These are phyloP conservation scores for Tachystola acroxantha DNA, from an alignment of 2,888 invertebrate genomes.

Conservation along the genomic window DNA sequence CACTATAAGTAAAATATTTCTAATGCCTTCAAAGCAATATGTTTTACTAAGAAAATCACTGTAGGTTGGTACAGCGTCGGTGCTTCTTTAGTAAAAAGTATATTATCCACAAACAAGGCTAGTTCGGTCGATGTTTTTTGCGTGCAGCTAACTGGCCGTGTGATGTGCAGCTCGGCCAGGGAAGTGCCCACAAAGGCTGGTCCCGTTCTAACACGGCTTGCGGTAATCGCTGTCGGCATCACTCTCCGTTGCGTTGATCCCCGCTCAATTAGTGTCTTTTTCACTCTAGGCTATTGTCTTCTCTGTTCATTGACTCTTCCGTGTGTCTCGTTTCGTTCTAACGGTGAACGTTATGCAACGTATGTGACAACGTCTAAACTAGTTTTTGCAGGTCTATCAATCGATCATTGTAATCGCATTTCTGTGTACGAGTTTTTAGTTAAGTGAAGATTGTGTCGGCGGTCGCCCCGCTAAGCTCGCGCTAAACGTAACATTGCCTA, in stretches of 20 bases:
- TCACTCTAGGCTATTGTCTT: slow-evolving; percentile 47
- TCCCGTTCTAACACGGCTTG: slow-evolving; percentile 60
- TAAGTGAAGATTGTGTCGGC: slow-evolving; percentile 23
- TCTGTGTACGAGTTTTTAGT: slow-evolving; percentile 26
- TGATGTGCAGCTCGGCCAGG: slow-evolving; percentile 28
- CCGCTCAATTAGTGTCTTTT: slow-evolving; percentile 46
- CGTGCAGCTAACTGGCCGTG: slow-evolving; percentile 33
- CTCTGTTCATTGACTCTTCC: slow-evolving; percentile 32
- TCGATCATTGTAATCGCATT: slow-evolving; percentile 34
- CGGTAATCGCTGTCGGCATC: slow-evolving; percentile 50
- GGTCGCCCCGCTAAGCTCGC: slow-evolving; percentile 20
- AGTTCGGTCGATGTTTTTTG: slow-evolving; percentile 33
- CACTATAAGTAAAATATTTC: slow-evolving; percentile 5
- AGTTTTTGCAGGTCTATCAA: slow-evolving; percentile 32
- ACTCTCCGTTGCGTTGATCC: slow-evolving; percentile 28
- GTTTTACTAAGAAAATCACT: slow-evolving; percentile 6
- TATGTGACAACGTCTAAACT: slow-evolving; percentile 37
- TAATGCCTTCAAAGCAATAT: slow-evolving; percentile 6
- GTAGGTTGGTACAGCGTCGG: slow-evolving; percentile 9
- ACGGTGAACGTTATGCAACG: slow-evolving; percentile 49
- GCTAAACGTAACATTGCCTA: slow-evolving; percentile 10
- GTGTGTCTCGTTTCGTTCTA: slow-evolving; percentile 34
- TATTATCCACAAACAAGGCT: slow-evolving; percentile 33
- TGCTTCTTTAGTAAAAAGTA: slow-evolving; percentile 23
- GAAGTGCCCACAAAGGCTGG: slow-evolving; percentile 44